Evolutionary conservation across 2,113 vertebrate genomes (phyloP), one percentile per base, ranked within the genome.

Genomic region (Lathamus discolor): DNA sequence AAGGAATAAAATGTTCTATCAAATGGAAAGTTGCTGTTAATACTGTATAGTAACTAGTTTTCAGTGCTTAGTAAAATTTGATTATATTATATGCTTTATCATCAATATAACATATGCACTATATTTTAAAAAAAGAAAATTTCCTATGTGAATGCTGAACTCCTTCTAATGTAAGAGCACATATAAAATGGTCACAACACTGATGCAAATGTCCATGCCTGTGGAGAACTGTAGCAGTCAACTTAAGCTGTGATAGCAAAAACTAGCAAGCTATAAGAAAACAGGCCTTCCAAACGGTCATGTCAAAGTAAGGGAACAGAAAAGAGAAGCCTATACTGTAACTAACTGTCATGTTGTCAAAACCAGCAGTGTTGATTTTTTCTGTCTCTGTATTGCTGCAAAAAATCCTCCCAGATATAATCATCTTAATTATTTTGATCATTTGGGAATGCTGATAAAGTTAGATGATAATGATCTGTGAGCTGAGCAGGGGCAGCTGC

Each of bases 361-460:
- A 95, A 86, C 2, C 46, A 95, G 35, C 55, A 64, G 24, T 28
- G 29, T 84, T 87, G 48, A 67, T 72, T 70, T 90, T 88, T 96
- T 74, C 51, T 63, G 31, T 83, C 61, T 77, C n/a, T 92, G 0
- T 74, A 46, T 80, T 90, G 51, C 31, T 44, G n/a, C 35, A 48
- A 68, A 48, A 96, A 94, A 90, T 93, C 69, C 54, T 93, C 29
- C 17, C 35, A 78, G 61, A 88, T 61, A 96, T 92, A 92, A 92
- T 86, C 1, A 81, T 92, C 76, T 86, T 94, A 96, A 96, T 88
- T 84, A 57, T 90, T 88, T 90, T 90, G 88, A 78, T 94, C 88
- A 86, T 86, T 93, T 43, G 86, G 79, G 85, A 90, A 78, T 88
- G 59, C 79, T 86, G 88, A 55, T 95, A 78, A 88, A 59, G 41